phyloP scores from a whole-genome alignment of 2,797 vertebrate genomes.

The Simalia tracyae region DNA sequence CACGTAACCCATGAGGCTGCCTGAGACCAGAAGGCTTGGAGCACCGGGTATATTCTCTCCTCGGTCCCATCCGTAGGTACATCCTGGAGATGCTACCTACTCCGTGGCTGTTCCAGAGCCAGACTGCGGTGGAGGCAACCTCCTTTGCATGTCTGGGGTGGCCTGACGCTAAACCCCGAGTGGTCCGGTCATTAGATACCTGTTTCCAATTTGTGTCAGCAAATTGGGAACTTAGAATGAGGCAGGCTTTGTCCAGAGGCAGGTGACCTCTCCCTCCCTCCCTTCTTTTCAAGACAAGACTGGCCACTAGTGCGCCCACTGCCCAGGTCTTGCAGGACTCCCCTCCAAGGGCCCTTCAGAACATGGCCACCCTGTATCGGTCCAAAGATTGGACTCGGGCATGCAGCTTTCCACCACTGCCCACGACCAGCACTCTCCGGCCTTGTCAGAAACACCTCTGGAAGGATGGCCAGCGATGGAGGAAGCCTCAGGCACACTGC shows the following conservation, averaged over 20 bases:
- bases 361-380: no score
- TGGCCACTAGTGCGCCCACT: background rate
- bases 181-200: background rate
- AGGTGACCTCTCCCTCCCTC: background rate
- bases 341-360: background rate
- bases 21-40: background rate
- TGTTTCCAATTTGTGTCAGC: slow-evolving; percentile 7
- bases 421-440: fast-evolving
- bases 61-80: background rate
- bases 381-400: no score
- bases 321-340: background rate
- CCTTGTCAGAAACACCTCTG: background rate
- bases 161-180: background rate
- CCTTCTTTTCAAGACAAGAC: background rate
- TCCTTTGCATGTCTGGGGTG: background rate
- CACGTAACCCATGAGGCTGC: background rate
- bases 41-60: background rate
- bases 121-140: background rate
- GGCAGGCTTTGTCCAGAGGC: background rate
- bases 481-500: background rate
- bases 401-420: fast-evolving
- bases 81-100: background rate
- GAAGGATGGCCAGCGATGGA: background rate
- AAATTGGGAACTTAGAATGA: slow-evolving; percentile 22
- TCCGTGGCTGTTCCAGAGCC: background rate